Base-by-base conservation (phyloP, 2,797 vertebrate genomes). In the Sebastes taczanowskii region DNA sequence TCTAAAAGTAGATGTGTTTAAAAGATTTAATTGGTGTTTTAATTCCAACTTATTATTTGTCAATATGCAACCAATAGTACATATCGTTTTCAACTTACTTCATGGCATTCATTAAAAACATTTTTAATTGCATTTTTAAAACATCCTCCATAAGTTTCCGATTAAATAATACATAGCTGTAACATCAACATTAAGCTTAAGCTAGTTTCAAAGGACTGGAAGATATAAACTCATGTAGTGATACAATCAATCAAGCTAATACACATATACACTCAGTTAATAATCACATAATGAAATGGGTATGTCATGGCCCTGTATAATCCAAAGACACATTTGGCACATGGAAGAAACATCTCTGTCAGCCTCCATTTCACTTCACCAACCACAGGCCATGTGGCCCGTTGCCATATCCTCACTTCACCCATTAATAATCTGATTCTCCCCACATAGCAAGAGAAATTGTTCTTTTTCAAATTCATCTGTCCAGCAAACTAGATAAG, bases 321-420 rank as follows among this genome's bases (percentile, higher is more conserved):
- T 64, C 16, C 11, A 74, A 55, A 58, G 11, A 59, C 30, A 56
- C 1, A 25, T 69, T 76, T 67, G 49, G 61, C 66, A 35, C 56
- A 74, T 60, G 9, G 11, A n/a, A 16, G 27, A 75, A 70, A 32
- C 58, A 64, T 64, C 20, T 71, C 25, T 81, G 27, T 66, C 64
- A 35, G 46, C 65, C 63, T 71, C 16, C 30, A 20, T 56, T 74
- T 67, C 29, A 58, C n/a, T 46, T 74, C 3, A 11, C 35, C 53
- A 34, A 11, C 32, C 22, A 46, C 16, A 70, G 23, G 11, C 49
- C 74, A 79, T 49, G 42, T 63, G 61, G 66, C 29, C 25, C 4
- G 16, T 22, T 60, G 30, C 67, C 27, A 55, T 14, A 35, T 59
- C 29, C 2, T 34, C 27, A 53, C 59, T 29, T 75, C 55, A 69